phyloP scores from a whole-genome alignment of 2,888 invertebrate species.

The Neocrepidodera transversa region DNA sequence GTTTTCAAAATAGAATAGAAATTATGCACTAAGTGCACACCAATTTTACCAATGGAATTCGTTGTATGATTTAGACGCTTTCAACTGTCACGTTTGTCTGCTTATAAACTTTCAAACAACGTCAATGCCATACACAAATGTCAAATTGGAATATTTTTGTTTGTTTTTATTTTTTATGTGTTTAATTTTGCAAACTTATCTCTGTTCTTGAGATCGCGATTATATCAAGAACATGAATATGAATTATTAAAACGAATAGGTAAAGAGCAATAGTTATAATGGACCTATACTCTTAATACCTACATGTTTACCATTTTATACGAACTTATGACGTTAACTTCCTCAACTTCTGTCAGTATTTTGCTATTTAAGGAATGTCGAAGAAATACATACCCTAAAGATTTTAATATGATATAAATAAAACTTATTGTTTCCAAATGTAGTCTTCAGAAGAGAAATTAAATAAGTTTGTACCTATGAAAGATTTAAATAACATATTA shows the following conservation, averaged over 20 bases:
- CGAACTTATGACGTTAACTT: slow-evolving; percentile 10
- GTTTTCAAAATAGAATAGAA: no score
- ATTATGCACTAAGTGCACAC: no score
- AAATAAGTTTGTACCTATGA: slow-evolving; percentile 2
- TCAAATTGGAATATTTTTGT: background rate
- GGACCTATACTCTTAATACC: background rate
- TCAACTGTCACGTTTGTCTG: no score
- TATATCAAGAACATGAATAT: background rate
- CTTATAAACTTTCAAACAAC: no score
- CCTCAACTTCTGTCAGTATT: slow-evolving; percentile 6
- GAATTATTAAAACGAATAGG: background rate
- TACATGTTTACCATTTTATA: background rate
- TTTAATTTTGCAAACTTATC: background rate
- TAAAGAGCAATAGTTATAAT: background rate
- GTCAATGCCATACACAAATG: background rate
- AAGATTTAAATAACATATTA: slow-evolving; percentile 30
- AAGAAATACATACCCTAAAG: slow-evolving; percentile 1
- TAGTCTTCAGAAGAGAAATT: slow-evolving; percentile 1
- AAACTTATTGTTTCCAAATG: background rate
- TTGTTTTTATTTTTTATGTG: background rate
- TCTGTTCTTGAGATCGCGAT: background rate
- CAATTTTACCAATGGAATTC: no score
- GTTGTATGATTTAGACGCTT: no score
- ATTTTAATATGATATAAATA: background rate
- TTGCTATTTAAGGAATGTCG: slow-evolving; percentile 6